A percentile compares a stretch with the other conserved stretches of the same genome.
Conservation (phyloP, 1,140 invertebrate genomes). For the Apolygus lucorum region DNA sequence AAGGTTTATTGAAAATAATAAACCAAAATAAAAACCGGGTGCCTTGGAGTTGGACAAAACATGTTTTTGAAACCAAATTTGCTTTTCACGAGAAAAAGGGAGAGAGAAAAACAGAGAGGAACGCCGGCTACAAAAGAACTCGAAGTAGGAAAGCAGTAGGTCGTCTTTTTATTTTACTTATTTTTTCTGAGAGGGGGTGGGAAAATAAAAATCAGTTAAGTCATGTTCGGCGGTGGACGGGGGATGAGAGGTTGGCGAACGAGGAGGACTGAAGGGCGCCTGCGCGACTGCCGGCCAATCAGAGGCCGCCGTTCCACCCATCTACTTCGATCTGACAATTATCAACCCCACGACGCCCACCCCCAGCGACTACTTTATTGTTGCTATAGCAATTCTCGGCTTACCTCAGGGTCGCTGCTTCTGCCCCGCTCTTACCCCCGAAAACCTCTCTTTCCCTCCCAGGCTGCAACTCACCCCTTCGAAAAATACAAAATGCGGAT, state of each 20-base stretch:
- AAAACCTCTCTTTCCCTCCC: neutral
- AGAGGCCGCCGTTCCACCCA: conserved; percentile 26
- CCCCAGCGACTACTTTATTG: neutral
- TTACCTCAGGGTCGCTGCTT: neutral
- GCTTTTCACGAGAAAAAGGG: neutral
- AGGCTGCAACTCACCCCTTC: neutral
- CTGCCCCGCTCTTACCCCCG: neutral
- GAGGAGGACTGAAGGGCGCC: conserved; percentile 9
- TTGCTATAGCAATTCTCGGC: conserved; percentile 3
- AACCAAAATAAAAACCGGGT: too few relatives aligned
- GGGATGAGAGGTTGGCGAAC: neutral
- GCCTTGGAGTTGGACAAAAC: too few relatives aligned
- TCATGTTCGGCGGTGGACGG: conserved; percentile 16
- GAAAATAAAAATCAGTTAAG: conserved; percentile 22
- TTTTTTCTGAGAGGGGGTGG: too few relatives aligned
- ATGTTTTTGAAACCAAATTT: too few relatives aligned
- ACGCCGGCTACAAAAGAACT: neutral
- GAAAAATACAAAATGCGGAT: too few relatives aligned
- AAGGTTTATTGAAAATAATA: too few relatives aligned
- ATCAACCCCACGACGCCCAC: conserved; percentile 28
- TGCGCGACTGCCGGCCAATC: conserved; percentile 34
- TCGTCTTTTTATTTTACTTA: too few relatives aligned
- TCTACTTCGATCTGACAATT: conserved; percentile 34
- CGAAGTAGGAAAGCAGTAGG: too few relatives aligned
- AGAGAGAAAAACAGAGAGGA: conserved; percentile 7